Evolutionary conservation across 2,113 vertebrate genomes (phyloP).

Genomic region (Pelvicachromis taeniatus): DNA sequence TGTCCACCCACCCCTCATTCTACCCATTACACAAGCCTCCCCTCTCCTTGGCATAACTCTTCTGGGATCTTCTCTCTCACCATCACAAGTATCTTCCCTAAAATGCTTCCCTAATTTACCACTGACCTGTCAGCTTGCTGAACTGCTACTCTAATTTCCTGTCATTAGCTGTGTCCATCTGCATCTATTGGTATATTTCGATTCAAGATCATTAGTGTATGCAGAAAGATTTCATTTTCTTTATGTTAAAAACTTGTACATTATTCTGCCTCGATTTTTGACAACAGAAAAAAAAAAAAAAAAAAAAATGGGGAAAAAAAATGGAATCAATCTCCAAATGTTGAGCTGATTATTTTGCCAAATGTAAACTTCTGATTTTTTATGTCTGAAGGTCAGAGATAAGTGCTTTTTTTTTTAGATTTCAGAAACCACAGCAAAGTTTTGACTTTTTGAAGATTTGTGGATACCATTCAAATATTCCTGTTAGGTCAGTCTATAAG

Average conservation of each 20-base stretch:
- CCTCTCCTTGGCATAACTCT: conserved; percentile 12
- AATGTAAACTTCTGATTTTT: not conserved
- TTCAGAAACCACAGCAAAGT: not conserved
- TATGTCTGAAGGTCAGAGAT: not conserved
- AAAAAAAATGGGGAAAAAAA: not conserved
- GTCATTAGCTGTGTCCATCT: conserved; percentile 8
- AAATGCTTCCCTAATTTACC: conserved; percentile 18
- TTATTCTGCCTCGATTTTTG: not conserved
- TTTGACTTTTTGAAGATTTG: not conserved
- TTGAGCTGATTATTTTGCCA: not conserved
- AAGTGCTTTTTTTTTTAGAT: not conserved
- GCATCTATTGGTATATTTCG: conserved; percentile 9
- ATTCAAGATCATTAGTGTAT: conserved; percentile 7
- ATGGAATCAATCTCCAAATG: not conserved
- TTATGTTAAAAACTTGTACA: not conserved
- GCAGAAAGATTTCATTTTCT: not conserved
- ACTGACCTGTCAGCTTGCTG: not conserved
- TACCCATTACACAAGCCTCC: conserved; percentile 14
- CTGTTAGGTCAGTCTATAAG: not conserved
- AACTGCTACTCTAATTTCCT: not conserved
- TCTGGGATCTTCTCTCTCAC: conserved; percentile 5
- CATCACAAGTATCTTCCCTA: not conserved
- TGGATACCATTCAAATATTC: not conserved
- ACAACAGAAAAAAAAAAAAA: not conserved
- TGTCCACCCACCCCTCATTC: not conserved